Conservation (phyloP, 2,797 vertebrate genomes). For the Furcifer pardalis region DNA sequence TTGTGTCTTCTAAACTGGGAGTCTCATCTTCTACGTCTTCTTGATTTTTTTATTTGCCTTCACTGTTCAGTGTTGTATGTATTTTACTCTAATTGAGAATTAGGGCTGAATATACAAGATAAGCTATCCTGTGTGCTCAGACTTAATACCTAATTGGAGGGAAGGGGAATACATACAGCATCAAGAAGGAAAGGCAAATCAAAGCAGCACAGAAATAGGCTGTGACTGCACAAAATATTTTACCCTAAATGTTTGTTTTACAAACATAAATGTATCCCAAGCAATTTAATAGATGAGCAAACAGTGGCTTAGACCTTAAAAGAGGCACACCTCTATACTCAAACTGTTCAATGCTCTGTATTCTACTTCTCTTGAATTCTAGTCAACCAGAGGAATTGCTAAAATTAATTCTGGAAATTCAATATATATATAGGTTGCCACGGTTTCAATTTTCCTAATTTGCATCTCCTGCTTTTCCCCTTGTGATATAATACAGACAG, state of each 20-base stretch:
- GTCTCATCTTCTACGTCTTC: too few relatives aligned
- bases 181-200: background rate
- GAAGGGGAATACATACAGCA: conserved; percentile 8
- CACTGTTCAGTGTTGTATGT: too few relatives aligned
- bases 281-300: conserved; percentile 8
- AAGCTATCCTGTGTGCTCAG: background rate
- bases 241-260: background rate
- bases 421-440: background rate
- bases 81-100: too few relatives aligned
- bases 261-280: conserved; percentile 4
- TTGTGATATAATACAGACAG: too few relatives aligned
- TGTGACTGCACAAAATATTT: background rate
- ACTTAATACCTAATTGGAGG: background rate
- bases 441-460: background rate
- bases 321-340: background rate
- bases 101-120: too few relatives aligned
- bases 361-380: background rate
- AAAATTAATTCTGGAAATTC: background rate
- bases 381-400: background rate
- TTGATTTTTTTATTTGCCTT: too few relatives aligned
- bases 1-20: too few relatives aligned
- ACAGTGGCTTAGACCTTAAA: background rate
- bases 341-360: conserved; percentile 12
- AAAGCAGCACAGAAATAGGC: background rate
- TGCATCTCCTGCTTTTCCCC: background rate